Base-by-base conservation (phyloP, 2,797 vertebrate genomes). In the Chaetodon trifasciatus region DNA sequence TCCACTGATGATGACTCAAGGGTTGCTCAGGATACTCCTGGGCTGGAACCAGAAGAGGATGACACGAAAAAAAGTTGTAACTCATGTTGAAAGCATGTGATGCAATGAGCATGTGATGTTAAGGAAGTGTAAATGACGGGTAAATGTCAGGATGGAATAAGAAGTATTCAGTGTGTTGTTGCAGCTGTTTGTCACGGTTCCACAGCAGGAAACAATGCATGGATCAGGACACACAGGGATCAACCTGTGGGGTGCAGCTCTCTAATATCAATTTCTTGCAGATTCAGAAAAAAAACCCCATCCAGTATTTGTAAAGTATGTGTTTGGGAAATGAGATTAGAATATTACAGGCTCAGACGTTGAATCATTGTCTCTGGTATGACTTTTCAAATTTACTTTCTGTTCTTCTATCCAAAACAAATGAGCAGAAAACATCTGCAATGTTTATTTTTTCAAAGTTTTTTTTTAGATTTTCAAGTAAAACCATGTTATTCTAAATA, bases 1-100 rank as follows among this genome's bases (percentile, higher is more conserved):
- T 63, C 35, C 16, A 23, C 3, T 60, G 42, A 32, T 39, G 17
- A 79, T 83, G 55, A 79, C 49, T 86, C 73, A 79, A 23, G 74
- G 1, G 24, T 52, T n/a, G 42, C n/a, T 67, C 46, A n/a, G 40
- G 23, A 52, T n/a, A 39, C 23, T 68, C 60, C 35, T 9, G 19
- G 13, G 21, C 39, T 49, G 7, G 8, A 70, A 40, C 52, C 46
- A 16, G 37, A n/a, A 58, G 21, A 28, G 32, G 32, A 71, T 3
- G 8, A 19, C 15, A 2, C 9, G 1, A 28, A 8, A 15, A 16
- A 64, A 37, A 32, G 35, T 15, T 23, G n/a, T 13, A 39, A 37
- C 21, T 55, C 11, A 23, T 61, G 35, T 61, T 47, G 24, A 61
- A 78, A 79, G 6, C 47, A 49, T 35, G 28, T 64, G 3, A 24